These are phyloP conservation scores for Phalanger gymnotis DNA, from an alignment of 2,797 vertebrate species.

Conservation along the genomic window DNA sequence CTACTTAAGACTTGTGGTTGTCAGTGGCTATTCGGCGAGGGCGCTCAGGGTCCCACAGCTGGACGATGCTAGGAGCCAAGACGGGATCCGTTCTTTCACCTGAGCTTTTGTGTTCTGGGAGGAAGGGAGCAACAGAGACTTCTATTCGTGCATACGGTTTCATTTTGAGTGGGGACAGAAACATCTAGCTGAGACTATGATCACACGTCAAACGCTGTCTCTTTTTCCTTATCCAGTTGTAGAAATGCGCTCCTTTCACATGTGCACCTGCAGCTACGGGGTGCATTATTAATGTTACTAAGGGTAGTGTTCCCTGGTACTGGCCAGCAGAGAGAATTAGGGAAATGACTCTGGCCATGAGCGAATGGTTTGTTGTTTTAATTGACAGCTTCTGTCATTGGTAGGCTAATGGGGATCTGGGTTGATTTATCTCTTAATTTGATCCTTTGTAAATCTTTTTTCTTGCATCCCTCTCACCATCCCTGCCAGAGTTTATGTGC, in stretches of 20 bases:
- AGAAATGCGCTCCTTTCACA: constrained; percentile 68
- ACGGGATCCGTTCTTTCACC: constrained; percentile 29
- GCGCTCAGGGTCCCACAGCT: not conserved
- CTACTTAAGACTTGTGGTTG: no score
- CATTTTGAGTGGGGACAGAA: not conserved
- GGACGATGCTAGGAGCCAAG: not conserved
- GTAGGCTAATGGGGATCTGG: no score
- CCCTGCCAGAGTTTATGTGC: constrained; percentile 21
- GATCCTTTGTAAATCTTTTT: not conserved
- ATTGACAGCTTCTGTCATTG: constrained; percentile 49
- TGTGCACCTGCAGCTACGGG: constrained; percentile 53
- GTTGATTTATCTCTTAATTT: not conserved
- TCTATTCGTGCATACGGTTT: constrained; percentile 12
- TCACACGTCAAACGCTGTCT: constrained; percentile 37
- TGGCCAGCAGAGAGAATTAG: constrained; percentile 56
- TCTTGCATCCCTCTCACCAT: not conserved
- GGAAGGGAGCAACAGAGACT: not conserved
- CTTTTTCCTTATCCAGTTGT: constrained; percentile 60
- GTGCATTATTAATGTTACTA: constrained; percentile 62
- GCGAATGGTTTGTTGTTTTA: constrained; percentile 29
- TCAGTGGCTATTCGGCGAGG: no score
- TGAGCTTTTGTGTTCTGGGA: not conserved
- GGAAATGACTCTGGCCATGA: constrained; percentile 57
- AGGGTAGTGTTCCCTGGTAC: constrained; percentile 68
- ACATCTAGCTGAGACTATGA: not conserved